Evolutionary conservation across 37 sponge, comb jelly and placozoan species (phyloP).

Genomic region (Haliclona indistincta): DNA sequence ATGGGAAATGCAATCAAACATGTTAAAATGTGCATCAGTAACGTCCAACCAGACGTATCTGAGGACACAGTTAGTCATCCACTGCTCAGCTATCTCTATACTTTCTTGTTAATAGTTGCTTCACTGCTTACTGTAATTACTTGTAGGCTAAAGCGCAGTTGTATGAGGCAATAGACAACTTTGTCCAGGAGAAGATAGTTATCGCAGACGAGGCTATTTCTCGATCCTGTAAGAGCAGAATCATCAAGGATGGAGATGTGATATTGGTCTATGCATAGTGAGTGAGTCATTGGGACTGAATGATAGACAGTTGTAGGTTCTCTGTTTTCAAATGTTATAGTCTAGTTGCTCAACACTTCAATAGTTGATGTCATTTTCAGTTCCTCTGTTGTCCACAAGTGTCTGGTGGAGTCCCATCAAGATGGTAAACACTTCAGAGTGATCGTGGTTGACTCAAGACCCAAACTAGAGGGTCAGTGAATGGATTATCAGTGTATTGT

Average conservation of each 20-base stretch:
- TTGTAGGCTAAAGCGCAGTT: constrained; percentile 71
- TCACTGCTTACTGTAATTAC: too few relatives aligned
- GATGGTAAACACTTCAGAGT: constrained; percentile 74
- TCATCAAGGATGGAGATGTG: constrained; percentile 88
- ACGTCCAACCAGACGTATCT: constrained; percentile 55
- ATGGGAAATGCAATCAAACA: constrained; percentile 94
- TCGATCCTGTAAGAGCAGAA: constrained; percentile 18
- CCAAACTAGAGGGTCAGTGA: constrained; percentile 82
- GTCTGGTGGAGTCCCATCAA: constrained; percentile 76
- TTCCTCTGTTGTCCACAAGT: constrained; percentile 81
- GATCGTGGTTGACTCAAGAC: constrained; percentile 95
- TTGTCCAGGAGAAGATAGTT: constrained; percentile 51
- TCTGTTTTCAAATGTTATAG: too few relatives aligned
- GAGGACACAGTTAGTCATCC: too few relatives aligned
- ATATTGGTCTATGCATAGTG: constrained; percentile 85
- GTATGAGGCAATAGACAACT: constrained; percentile 55
- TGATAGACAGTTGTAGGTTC: too few relatives aligned
- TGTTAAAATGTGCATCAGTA: constrained; percentile 74
- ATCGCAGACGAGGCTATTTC: constrained; percentile 78
- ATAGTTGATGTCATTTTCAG: constrained; percentile 66
- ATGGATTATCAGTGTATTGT: neutral
- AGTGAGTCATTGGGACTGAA: constrained; percentile 34
- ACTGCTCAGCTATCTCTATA: too few relatives aligned
- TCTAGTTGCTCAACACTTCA: too few relatives aligned
- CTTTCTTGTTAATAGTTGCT: too few relatives aligned